Evolutionary conservation across 1,140 invertebrate genomes (phyloP).

Genomic region (Anastrepha obliqua): DNA sequence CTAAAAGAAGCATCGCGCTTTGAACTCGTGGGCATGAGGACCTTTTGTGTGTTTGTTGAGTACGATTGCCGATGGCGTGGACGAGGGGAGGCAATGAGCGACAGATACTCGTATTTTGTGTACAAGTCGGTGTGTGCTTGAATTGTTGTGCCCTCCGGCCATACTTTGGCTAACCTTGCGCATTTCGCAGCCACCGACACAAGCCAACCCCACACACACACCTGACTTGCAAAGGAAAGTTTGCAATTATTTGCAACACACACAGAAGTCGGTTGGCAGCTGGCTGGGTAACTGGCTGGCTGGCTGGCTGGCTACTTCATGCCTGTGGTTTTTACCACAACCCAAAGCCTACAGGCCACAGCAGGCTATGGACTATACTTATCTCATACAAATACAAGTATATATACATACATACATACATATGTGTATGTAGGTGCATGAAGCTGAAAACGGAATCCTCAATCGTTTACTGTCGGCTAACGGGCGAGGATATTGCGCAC

Average conservation of each 20-base stretch:
- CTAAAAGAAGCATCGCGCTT: conserved; percentile 2
- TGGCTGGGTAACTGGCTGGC: background rate
- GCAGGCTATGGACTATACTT: background rate
- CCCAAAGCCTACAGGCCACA: conserved; percentile 25
- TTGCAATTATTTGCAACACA: conserved; percentile 40
- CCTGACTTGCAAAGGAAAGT: conserved; percentile 25
- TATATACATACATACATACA: conserved; percentile 21
- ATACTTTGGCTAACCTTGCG: conserved; percentile 48
- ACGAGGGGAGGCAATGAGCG: conserved; percentile 42
- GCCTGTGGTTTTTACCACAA: background rate
- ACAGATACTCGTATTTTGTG: conserved; percentile 33
- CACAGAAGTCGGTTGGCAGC: background rate
- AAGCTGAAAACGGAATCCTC: background rate
- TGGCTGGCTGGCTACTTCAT: conserved; percentile 37
- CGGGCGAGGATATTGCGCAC: conserved; percentile 5
- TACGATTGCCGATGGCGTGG: conserved; percentile 27
- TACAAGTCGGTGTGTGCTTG: conserved; percentile 19
- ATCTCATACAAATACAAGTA: background rate
- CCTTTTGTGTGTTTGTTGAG: conserved; percentile 17
- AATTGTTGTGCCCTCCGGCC: conserved; percentile 49
- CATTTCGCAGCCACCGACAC: conserved; percentile 30
- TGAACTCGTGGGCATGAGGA: conserved; percentile 23
- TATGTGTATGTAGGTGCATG: background rate
- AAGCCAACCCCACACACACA: conserved; percentile 58
- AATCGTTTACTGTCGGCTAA: conserved; percentile 6